Evolutionary conservation across 1,140 invertebrate genomes (phyloP), one percentile per base, ranked within the genome.

Genomic region (Cherax destructor): DNA sequence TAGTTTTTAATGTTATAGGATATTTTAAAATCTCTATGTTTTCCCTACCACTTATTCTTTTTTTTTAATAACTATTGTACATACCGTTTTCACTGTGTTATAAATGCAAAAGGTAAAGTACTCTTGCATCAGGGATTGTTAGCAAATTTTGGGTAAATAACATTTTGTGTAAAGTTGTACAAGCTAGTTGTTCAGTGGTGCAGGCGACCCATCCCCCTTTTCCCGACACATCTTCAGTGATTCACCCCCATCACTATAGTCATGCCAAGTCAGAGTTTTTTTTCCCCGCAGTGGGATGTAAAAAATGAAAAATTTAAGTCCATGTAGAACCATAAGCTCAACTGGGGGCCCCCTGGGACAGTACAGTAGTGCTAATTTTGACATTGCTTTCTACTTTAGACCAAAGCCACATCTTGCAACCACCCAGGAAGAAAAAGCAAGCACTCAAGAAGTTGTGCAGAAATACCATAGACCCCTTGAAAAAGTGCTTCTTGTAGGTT

Each of bases 231-330:
- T 65, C 78, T 79, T 91, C 89, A 91, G 52, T 85, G 74, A 91
- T 50, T 65, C 89, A 91, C 80, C 18, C 24, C 76, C 83, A 91
- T 91, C 52, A 85, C 76, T 91, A 91, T 91, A 91, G 52, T 91
- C 89, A 91, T 91, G 89, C 89, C 89, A 91, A 91, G 84, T 91
- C 83, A 91, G 84, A 83, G 84, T 83, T 91, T 91, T 86, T 91
- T 91, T 91, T 91, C 89, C 89, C 86, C 89, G 89, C 83, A 91
- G 89, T 91, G 83, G 89, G 89, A 91, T 91, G 89, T 91, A 91
- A 91, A 89, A 80, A 91, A 91, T 91, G 89, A 91, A 91, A 86
- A 91, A 91, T 91, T 91, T 86, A 86, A 86, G 89, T 91, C 89
- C 76, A 91, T 86, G 83, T 91, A 91, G 89, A 91, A 91, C 89